Evolutionary conservation across 2,888 invertebrate species (phyloP).

Genomic region (Tuberolachnus salignus): DNA sequence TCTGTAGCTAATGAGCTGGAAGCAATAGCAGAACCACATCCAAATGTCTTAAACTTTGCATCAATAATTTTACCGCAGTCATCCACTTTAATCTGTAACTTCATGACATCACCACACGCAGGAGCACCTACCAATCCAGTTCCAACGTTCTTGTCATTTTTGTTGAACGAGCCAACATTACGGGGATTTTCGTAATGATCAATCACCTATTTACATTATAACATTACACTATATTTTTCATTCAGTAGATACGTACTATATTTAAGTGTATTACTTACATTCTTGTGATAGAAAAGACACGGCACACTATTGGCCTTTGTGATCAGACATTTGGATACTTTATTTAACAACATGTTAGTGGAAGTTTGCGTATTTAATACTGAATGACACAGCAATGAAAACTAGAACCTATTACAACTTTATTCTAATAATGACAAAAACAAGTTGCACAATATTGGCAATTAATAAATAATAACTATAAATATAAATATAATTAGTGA

Average conservation of each 20-base stretch:
- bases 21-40: conserved; percentile 98
- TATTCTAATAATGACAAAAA: neutral
- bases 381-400: neutral
- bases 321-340: conserved; percentile 1
- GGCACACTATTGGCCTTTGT: conserved; percentile 58
- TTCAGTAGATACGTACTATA: neutral
- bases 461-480: too few relatives aligned
- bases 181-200: conserved; percentile 99
- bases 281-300: conserved; percentile 60
- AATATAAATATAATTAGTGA: too few relatives aligned
- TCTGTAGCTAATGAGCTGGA: conserved; percentile 95
- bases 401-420: too few relatives aligned
- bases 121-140: conserved; percentile 99
- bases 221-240: neutral
- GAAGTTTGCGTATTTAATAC: neutral
- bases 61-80: conserved; percentile 95
- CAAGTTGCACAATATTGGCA: conserved; percentile 29
- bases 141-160: conserved; percentile 89
- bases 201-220: conserved; percentile 73
- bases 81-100: conserved; percentile 94
- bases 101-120: conserved; percentile 99
- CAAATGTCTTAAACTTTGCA: conserved; percentile 99
- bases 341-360: conserved; percentile 27
- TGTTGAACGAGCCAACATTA: conserved; percentile 96
- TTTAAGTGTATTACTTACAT: conserved; percentile 59